Conservation (phyloP, 2,888 invertebrate species). For the Thera britannica region DNA sequence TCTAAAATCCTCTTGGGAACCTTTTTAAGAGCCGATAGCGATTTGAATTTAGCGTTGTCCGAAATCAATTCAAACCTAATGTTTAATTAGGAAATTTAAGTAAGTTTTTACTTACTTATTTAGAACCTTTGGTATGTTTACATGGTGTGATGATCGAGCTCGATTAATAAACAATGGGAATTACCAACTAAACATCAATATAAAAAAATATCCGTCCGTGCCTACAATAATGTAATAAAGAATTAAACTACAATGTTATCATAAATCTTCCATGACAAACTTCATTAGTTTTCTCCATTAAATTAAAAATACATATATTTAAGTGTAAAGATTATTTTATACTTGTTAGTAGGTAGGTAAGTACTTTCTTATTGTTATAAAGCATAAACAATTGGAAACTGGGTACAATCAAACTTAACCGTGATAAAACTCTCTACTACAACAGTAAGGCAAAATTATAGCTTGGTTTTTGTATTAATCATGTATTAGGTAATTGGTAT, state of each 20-base stretch:
- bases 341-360: background rate
- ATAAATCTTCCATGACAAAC: constrained; percentile 19
- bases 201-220: background rate
- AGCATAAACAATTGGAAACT: constrained; percentile 24
- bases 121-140: constrained; percentile 35
- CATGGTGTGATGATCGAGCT: constrained; percentile 1
- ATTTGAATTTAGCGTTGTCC: constrained; percentile 36
- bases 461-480: background rate
- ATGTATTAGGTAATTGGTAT: background rate
- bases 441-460: background rate
- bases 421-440: background rate
- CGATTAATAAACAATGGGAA: background rate
- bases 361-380: constrained; percentile 18
- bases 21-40: constrained; percentile 53
- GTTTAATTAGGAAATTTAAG: constrained; percentile 8
- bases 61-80: constrained; percentile 16
- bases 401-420: constrained; percentile 17
- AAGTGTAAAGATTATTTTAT: background rate
- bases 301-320: constrained; percentile 10
- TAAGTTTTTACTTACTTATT: background rate
- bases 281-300: constrained; percentile 14
- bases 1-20: constrained; percentile 32
- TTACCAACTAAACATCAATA: background rate
- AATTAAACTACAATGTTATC: constrained; percentile 25
- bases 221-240: constrained; percentile 1